Conservation (phyloP, 1,140 invertebrate genomes). For the Scylla paramamosain region DNA sequence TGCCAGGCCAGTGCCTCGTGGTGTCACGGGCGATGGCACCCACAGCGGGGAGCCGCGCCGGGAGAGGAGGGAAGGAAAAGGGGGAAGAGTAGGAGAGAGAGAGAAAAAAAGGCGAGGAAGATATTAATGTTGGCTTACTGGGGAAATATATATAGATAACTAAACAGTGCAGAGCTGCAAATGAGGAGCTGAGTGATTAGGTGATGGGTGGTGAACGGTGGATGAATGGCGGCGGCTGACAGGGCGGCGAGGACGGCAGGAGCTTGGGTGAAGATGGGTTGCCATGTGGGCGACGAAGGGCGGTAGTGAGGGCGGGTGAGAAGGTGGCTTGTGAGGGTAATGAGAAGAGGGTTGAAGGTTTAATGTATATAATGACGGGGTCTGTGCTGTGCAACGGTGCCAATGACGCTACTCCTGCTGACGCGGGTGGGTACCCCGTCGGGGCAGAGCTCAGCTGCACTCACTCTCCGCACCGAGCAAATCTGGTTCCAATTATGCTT, state of each 20-base stretch:
- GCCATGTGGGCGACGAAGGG: not conserved
- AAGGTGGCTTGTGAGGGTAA: constrained; percentile 45
- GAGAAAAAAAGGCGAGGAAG: not conserved
- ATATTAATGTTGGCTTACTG: not conserved
- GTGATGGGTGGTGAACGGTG: not conserved
- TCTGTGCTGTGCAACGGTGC: constrained; percentile 63
- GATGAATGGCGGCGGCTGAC: not conserved
- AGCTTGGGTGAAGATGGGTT: not conserved
- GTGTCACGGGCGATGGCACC: constrained; percentile 70
- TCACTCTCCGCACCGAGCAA: not conserved
- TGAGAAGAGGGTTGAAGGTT: constrained; percentile 57
- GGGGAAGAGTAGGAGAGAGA: not conserved
- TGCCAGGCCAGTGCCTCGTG: constrained; percentile 70
- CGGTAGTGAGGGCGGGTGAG: not conserved
- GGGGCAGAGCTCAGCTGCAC: constrained; percentile 27
- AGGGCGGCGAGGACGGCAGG: not conserved
- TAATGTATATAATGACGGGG: constrained; percentile 70
- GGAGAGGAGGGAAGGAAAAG: not conserved
- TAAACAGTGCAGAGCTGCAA: not conserved
- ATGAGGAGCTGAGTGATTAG: not conserved
- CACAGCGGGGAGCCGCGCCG: constrained; percentile 37
- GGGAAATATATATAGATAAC: not conserved
- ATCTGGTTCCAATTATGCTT: constrained; percentile 14
- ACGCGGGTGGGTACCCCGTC: not conserved
- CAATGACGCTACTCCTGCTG: constrained; percentile 53